Conservation (phyloP, 1,140 invertebrate genomes). For the Riptortus pedestris region DNA sequence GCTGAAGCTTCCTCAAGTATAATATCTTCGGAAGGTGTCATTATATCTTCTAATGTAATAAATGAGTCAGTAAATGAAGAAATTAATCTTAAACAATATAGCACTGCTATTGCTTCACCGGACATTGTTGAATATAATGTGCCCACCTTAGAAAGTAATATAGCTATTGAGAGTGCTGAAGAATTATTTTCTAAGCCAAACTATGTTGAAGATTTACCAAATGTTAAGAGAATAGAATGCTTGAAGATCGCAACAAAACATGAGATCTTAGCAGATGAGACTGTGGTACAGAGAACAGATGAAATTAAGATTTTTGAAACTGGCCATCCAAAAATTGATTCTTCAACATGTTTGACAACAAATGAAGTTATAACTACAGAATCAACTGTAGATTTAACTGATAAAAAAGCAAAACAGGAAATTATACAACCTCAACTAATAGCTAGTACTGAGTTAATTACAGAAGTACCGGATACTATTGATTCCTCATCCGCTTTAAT, state of each 20-base stretch:
- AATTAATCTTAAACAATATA: background rate
- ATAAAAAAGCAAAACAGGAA: background rate
- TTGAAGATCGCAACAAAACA: background rate
- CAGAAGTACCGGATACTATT: background rate
- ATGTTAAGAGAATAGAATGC: slow-evolving; percentile 2
- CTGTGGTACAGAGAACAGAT: background rate
- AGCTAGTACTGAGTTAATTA: slow-evolving; percentile 1
- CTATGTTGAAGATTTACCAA: background rate
- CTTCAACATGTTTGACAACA: slow-evolving; percentile 1
- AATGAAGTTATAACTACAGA: slow-evolving; percentile 15
- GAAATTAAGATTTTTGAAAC: background rate
- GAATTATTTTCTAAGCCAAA: background rate
- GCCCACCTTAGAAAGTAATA: slow-evolving; percentile 2
- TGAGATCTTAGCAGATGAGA: slow-evolving; percentile 6
- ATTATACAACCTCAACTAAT: background rate
- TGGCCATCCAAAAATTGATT: background rate
- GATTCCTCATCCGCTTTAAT: background rate
- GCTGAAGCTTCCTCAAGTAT: background rate
- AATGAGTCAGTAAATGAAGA: slow-evolving; percentile 7
- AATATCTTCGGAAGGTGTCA: slow-evolving; percentile 7
- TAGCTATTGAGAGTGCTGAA: slow-evolving; percentile 3
- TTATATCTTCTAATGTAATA: background rate
- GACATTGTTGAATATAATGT: slow-evolving; percentile 19
- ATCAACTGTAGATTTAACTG: background rate
- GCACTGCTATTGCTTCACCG: background rate